These are phyloP conservation scores for Takifugu flavidus DNA, from an alignment of 2,113 vertebrate genomes.

Conservation along the genomic window DNA sequence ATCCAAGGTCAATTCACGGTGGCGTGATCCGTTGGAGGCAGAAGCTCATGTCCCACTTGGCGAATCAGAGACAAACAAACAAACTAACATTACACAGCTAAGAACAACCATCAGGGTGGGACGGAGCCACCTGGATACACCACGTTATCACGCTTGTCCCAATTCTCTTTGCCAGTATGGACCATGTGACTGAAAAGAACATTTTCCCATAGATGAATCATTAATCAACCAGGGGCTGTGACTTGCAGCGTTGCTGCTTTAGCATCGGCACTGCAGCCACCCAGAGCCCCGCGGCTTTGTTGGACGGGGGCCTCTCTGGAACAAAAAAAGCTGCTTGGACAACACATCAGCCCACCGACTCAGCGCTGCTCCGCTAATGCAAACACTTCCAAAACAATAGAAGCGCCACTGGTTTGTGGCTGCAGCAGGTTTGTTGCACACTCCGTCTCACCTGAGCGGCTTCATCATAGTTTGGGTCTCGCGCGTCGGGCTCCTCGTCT, in stretches of 20 bases:
- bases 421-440: too few species aligned
- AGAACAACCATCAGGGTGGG: constrained; percentile 31
- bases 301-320: constrained; percentile 20
- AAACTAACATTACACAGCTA: constrained; percentile 49
- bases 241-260: constrained; percentile 9
- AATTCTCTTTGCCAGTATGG: background rate
- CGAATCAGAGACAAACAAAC: constrained; percentile 18
- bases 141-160: background rate
- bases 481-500: constrained; percentile 80
- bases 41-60: constrained; percentile 42
- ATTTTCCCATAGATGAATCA: background rate
- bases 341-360: background rate
- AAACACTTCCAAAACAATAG: background rate
- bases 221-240: background rate
- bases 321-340: constrained; percentile 23
- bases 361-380: background rate
- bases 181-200: background rate
- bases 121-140: constrained; percentile 47
- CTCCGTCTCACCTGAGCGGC: constrained; percentile 73
- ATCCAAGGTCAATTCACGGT: constrained; percentile 32
- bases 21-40: constrained; percentile 37
- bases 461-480: constrained; percentile 86
- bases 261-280: constrained; percentile 12
- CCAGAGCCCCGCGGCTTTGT: constrained; percentile 7
- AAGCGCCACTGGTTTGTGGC: too few species aligned